Percentiles rank a stretch among this genome's conserved stretches.
Conservation (phyloP, 2,888 invertebrate genomes). For the Acanthosepion esculentum region DNA sequence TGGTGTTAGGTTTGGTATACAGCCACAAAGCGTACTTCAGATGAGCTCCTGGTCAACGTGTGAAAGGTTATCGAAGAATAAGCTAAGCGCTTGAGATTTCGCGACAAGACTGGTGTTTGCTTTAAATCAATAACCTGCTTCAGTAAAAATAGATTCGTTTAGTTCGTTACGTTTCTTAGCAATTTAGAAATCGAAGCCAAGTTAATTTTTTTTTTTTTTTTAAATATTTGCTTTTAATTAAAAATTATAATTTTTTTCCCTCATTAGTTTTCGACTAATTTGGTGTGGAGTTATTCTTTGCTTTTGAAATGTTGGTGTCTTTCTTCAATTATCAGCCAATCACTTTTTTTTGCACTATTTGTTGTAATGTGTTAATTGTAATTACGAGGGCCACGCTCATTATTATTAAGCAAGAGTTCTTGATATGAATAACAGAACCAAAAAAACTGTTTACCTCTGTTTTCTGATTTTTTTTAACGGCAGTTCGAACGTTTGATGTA, state of each 20-base stretch:
- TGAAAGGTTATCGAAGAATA: too few relatives aligned
- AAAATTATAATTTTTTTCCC: background rate
- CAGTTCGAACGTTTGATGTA: background rate
- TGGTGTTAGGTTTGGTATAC: too few relatives aligned
- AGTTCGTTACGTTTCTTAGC: background rate
- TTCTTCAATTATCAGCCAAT: background rate
- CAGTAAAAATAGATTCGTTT: background rate
- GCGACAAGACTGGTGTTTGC: too few relatives aligned
- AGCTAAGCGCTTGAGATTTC: too few relatives aligned
- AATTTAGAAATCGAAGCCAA: background rate
- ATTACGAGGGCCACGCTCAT: background rate
- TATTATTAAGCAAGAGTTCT: background rate
- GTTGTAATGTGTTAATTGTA: background rate
- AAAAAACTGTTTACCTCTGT: background rate
- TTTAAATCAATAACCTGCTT: background rate
- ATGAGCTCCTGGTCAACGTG: too few relatives aligned
- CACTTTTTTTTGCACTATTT: background rate
- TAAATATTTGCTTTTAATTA: background rate
- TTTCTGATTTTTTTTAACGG: background rate
- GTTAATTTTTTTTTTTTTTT: background rate
- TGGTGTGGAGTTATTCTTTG: background rate
- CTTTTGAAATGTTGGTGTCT: background rate
- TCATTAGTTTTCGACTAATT: background rate
- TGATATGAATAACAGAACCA: background rate
- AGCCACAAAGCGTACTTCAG: too few relatives aligned